These are phyloP conservation scores for Xanthia togata DNA, from an alignment of 2,888 invertebrate species.

Conservation along the genomic window DNA sequence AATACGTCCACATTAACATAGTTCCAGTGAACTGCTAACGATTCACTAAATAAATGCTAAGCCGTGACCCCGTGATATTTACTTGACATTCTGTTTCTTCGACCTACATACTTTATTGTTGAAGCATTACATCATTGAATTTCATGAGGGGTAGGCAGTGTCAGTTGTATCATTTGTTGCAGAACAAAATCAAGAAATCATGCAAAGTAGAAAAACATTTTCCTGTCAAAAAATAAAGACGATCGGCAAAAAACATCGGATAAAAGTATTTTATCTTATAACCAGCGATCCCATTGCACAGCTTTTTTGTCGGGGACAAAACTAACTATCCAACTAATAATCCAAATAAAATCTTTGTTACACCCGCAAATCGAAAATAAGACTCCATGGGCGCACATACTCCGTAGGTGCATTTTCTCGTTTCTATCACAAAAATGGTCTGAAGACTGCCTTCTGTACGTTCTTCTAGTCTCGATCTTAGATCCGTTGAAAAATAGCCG, in stretches of 20 bases:
- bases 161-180: background rate
- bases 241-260: no score
- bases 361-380: background rate
- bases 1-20: slow-evolving; percentile 43
- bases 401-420: background rate
- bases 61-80: slow-evolving; percentile 67
- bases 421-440: background rate
- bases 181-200: background rate
- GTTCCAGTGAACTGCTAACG: slow-evolving; percentile 26
- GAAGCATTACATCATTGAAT: slow-evolving; percentile 1
- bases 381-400: background rate
- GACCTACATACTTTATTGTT: slow-evolving; percentile 52
- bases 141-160: background rate
- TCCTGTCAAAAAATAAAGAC: background rate
- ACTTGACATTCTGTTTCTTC: slow-evolving; percentile 44
- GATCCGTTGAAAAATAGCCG: background rate
- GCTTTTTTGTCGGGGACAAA: background rate
- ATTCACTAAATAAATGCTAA: slow-evolving; percentile 49
- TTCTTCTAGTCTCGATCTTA: background rate
- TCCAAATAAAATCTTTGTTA: background rate
- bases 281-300: background rate
- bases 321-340: no score
- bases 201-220: background rate
- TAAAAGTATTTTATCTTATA: background rate
- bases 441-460: background rate